Conservation (phyloP, 2,113 vertebrate genomes). For the Python bivittatus region DNA sequence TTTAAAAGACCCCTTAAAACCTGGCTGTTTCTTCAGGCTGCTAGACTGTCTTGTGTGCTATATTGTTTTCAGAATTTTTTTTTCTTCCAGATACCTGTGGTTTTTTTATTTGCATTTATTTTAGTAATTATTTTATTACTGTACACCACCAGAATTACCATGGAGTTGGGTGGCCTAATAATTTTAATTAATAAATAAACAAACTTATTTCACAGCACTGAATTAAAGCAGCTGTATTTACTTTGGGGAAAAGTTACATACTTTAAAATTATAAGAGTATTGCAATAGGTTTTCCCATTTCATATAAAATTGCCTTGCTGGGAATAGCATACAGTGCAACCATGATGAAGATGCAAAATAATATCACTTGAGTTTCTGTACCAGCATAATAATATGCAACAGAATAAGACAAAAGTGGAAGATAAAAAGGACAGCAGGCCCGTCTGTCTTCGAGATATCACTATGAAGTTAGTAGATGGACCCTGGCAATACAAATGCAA, state of each 20-base stretch:
- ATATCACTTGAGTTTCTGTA: background rate
- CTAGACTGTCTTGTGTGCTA: too few relatives aligned
- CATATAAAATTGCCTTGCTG: conserved; percentile 26
- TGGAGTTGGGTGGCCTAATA: too few relatives aligned
- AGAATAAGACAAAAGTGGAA: background rate
- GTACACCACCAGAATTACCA: too few relatives aligned
- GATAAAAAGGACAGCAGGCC: too few relatives aligned
- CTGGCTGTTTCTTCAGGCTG: too few relatives aligned
- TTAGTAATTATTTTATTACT: too few relatives aligned
- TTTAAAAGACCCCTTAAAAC: too few relatives aligned
- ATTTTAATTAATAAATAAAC: too few relatives aligned
- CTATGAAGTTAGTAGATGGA: background rate
- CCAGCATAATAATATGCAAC: background rate
- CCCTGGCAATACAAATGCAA: background rate
- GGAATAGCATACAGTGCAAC: background rate
- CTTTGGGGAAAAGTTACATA: conserved; percentile 45
- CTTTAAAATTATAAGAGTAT: conserved; percentile 62
- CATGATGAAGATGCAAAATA: background rate
- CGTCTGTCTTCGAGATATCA: background rate
- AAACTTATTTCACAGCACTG: conserved; percentile 49
- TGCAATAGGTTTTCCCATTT: conserved; percentile 18
- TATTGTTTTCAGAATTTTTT: too few relatives aligned
- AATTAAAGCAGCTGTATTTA: conserved; percentile 56
- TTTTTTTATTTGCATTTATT: too few relatives aligned
- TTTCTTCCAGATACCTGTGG: too few relatives aligned